phyloP scores from a whole-genome alignment of 2,113 vertebrate genomes.

The Ptilorrhoa leucosticta region DNA sequence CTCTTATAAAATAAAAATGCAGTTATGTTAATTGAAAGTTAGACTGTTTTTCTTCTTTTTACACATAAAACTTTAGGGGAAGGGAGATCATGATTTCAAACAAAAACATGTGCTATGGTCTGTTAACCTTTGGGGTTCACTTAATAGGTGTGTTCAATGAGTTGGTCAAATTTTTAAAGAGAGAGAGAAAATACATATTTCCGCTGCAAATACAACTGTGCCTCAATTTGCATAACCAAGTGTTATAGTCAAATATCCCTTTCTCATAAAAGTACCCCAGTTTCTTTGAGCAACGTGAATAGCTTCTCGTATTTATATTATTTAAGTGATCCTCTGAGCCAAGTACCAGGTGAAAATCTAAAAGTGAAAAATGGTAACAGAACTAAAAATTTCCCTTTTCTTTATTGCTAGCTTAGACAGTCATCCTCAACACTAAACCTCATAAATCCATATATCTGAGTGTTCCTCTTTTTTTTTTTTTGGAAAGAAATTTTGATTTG shows the following conservation, averaged over 20 bases:
- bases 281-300: background rate
- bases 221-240: background rate
- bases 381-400: background rate
- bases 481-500: background rate
- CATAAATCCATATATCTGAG: background rate
- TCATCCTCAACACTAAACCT: background rate
- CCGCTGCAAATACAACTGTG: background rate
- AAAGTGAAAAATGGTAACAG: background rate
- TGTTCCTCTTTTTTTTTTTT: background rate
- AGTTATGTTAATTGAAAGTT: background rate
- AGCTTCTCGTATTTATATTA: background rate
- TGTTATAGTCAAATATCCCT: background rate
- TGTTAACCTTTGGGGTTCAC: background rate
- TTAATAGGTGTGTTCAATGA: background rate
- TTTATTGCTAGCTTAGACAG: background rate
- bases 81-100: background rate
- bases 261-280: background rate
- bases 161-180: background rate
- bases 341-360: background rate
- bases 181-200: background rate
- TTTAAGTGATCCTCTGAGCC: background rate
- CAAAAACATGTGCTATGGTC: background rate
- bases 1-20: background rate
- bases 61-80: background rate
- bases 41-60: background rate